Evolutionary conservation across 2,797 vertebrate genomes (phyloP).

Genomic region (Enteromius fasciolatus): DNA sequence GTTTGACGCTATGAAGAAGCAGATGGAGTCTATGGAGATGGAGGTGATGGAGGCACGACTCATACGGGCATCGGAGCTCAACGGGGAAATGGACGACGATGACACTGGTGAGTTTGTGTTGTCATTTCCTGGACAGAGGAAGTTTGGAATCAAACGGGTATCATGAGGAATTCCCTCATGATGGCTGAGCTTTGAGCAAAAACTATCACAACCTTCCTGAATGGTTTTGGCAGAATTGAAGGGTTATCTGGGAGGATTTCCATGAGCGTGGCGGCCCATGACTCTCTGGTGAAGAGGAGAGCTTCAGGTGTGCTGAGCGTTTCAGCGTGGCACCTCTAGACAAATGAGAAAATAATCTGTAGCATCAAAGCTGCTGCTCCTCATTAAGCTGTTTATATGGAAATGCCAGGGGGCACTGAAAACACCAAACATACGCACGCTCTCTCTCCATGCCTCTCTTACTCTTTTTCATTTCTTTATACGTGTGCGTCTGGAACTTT

Average conservation of each 20-base stretch:
- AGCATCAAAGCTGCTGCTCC: slow-evolving; percentile 53
- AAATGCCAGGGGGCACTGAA: slow-evolving; percentile 51
- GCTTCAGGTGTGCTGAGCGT: slow-evolving; percentile 48
- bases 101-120: slow-evolving; percentile 80
- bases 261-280: neutral
- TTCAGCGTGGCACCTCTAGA: slow-evolving; percentile 49
- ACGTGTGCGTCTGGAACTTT: slow-evolving; percentile 17
- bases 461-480: slow-evolving; percentile 12
- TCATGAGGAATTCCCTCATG: slow-evolving; percentile 6
- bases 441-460: slow-evolving; percentile 7
- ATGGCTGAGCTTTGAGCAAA: slow-evolving; percentile 34
- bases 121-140: slow-evolving; percentile 32
- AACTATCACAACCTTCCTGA: slow-evolving; percentile 24
- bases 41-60: slow-evolving; percentile 97
- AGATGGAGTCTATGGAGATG: slow-evolving; percentile 96
- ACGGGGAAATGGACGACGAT: slow-evolving; percentile 90
- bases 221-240: slow-evolving; percentile 36
- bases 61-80: slow-evolving; percentile 91
- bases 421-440: slow-evolving; percentile 17
- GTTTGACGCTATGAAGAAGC: slow-evolving; percentile 90
- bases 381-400: slow-evolving; percentile 59
- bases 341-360: slow-evolving; percentile 67
- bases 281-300: slow-evolving; percentile 18
- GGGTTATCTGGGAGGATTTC: slow-evolving; percentile 39
- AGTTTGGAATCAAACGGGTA: neutral